Conservation (phyloP, 2,113 vertebrate species). For the Ursus arctos region DNA sequence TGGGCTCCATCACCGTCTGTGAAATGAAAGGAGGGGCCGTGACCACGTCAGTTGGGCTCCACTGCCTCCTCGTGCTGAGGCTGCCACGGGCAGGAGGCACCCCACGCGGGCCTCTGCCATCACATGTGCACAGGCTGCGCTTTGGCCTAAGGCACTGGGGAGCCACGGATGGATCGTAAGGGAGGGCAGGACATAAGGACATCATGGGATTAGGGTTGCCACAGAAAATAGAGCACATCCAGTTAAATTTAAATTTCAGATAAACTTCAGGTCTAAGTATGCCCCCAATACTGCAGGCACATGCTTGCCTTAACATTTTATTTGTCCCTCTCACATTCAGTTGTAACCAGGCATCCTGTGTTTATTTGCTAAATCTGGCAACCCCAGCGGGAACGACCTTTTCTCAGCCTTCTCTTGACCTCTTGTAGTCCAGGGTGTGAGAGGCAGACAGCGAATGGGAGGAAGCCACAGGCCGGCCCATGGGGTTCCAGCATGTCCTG, state of each 20-base stretch:
- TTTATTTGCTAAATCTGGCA: neutral
- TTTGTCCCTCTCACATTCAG: neutral
- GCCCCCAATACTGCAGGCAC: neutral
- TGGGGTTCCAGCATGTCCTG: neutral
- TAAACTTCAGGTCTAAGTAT: neutral
- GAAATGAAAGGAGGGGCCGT: rapidly evolving
- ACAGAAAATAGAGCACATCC: neutral
- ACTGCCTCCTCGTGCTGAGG: neutral
- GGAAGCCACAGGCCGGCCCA: neutral
- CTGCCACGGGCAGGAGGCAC: too few relatives aligned
- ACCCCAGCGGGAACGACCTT: neutral
- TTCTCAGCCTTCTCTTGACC: neutral
- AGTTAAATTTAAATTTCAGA: neutral
- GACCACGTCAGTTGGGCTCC: rapidly evolving
- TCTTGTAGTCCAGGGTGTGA: neutral
- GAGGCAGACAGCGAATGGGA: neutral
- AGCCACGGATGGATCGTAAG: neutral
- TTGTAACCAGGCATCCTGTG: neutral
- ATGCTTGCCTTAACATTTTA: neutral
- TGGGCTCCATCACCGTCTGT: rapidly evolving
- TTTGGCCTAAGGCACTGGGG: neutral
- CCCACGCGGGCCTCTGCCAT: rapidly evolving
- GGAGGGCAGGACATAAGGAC: neutral
- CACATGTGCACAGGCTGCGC: neutral
- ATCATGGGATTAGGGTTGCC: neutral